These are phyloP conservation scores for Metopolophium dirhodum DNA, from an alignment of 1,140 invertebrate genomes.

Conservation along the genomic window DNA sequence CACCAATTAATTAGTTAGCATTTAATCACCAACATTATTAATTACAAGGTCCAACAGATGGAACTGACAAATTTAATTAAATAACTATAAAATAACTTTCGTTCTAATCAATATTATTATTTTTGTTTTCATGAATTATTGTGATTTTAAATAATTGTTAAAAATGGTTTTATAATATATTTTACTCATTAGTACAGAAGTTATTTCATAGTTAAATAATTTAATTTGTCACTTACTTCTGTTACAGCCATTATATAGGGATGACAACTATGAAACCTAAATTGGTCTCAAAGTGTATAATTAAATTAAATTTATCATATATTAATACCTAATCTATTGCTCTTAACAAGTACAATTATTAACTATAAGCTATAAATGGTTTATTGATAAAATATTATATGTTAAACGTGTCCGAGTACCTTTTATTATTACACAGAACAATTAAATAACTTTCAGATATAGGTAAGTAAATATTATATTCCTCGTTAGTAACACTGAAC, in stretches of 20 bases:
- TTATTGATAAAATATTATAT: background rate
- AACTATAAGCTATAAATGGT: background rate
- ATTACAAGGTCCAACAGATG: background rate
- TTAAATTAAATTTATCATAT: background rate
- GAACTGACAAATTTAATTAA: background rate
- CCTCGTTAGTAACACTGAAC: background rate
- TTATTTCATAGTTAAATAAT: background rate
- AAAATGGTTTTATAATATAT: background rate
- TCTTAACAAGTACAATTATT: background rate
- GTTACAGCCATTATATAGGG: background rate
- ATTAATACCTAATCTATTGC: no score
- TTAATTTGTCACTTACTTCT: background rate
- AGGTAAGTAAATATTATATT: background rate
- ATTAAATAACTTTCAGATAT: background rate
- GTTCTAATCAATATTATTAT: background rate
- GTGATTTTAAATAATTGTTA: background rate
- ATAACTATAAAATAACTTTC: background rate
- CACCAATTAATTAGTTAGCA: background rate
- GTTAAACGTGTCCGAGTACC: background rate
- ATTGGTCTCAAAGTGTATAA: no score
- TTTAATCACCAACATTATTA: background rate
- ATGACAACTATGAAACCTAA: background rate
- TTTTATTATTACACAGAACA: background rate
- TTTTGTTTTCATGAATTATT: background rate
- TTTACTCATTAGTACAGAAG: background rate